Evolutionary conservation across 1,140 invertebrate genomes (phyloP), one percentile per base, ranked within the genome.

Genomic region (Drusus annulatus): DNA sequence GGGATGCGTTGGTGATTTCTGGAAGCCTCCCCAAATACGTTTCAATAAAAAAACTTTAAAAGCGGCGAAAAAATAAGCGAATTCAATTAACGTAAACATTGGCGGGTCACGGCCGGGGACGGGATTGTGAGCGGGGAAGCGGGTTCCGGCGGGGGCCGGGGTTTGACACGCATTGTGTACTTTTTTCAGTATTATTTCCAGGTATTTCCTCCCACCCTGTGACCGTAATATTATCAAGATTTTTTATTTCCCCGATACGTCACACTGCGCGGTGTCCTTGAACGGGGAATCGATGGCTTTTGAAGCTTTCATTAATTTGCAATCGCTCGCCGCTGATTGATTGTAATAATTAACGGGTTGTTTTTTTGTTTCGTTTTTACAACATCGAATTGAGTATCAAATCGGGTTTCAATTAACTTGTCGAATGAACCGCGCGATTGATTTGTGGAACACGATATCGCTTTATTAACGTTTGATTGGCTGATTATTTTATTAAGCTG

Each of bases 41-140:
- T 56, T 71, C 17, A 60, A 79, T 28, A 28, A 28, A 28, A 71
- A 54, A 79, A 79, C 62, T 71, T 60, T 52, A 63, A 76, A 75
- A 76, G 25, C 71, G 8, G n/a, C 0, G 19, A 71, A 78, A 68
- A 79, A 79, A 79, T 78, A 63, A 50, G 56, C 60, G 77, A 51
- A 71, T 56, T 31, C 77, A 71, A 28, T 45, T 60, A 79, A 36
- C 60, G 63, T 71, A 71, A 73, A 79, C 77, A 79, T 50, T 76
- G 65, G 2, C 77, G 63, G 77, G 77, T 71, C 77, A 71, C 2
- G 77, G 77, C 3, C 62, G 56, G 15, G 16, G 51, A 31, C n/a
- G n/a, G n/a, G n/a, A n/a, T n/a, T n/a, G n/a, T 2, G 25, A 23
- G 16, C 23, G 17, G 68, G n/a, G n/a, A 13, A 1, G 36, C 13